phyloP scores from a whole-genome alignment of 2,888 invertebrate genomes.

The Leptinotarsa rubiginosa region DNA sequence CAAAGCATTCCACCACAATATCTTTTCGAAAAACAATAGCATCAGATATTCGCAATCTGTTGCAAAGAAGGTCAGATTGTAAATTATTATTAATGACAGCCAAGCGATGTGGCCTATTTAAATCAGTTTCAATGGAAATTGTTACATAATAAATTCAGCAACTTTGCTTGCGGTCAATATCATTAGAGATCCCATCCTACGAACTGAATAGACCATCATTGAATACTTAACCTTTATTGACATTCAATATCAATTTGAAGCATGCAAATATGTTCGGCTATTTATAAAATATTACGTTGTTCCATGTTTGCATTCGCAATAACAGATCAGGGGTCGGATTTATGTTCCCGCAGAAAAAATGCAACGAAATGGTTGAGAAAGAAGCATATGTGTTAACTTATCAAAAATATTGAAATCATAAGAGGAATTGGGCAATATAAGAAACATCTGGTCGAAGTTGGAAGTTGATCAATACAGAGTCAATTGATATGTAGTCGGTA shows the following conservation, averaged over 20 bases:
- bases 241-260: slow-evolving; percentile 14
- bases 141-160: slow-evolving; percentile 11
- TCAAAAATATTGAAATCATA: not conserved
- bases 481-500: no score
- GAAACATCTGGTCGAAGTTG: not conserved
- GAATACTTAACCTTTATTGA: slow-evolving; percentile 19
- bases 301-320: slow-evolving; percentile 11
- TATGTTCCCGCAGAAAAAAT: not conserved
- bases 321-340: slow-evolving; percentile 15
- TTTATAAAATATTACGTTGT: slow-evolving; percentile 18
- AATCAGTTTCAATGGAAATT: slow-evolving; percentile 6
- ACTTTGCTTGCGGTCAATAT: slow-evolving; percentile 6
- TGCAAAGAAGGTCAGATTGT: not conserved
- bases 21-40: not conserved
- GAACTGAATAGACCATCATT: not conserved
- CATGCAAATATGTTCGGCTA: slow-evolving; percentile 17
- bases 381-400: not conserved
- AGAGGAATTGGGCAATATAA: not conserved
- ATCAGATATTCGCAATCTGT: not conserved
- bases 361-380: not conserved
- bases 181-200: not conserved
- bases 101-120: slow-evolving; percentile 9
- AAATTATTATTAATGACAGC: not conserved
- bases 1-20: not conserved
- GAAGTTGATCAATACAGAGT: not conserved